Evolutionary conservation across 2,113 vertebrate species (phyloP).

Genomic region (Onychostoma macrolepis): DNA sequence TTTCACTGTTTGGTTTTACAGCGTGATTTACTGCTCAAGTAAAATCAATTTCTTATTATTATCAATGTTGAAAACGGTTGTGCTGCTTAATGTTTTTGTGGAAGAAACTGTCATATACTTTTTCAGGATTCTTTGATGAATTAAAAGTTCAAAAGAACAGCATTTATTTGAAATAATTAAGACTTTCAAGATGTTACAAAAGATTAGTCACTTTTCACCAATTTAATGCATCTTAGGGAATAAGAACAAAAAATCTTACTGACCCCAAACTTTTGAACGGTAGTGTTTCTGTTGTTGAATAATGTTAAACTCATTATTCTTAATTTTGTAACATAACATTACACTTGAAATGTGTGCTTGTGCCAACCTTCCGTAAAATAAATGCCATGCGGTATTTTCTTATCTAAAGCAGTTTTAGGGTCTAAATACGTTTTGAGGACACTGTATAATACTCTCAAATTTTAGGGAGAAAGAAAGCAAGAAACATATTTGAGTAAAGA

Average conservation of each 20-base stretch:
- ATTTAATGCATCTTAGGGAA: no score
- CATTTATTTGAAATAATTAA: no score
- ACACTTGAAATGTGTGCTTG: neutral
- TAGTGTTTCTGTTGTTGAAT: neutral
- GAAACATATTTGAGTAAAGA: neutral
- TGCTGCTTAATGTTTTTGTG: no score
- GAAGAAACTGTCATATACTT: no score
- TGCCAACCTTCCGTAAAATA: neutral
- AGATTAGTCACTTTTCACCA: no score
- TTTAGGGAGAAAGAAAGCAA: neutral
- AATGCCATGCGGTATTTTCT: neutral
- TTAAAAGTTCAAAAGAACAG: no score
- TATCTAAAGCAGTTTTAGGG: neutral
- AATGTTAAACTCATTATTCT: neutral
- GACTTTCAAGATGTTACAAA: no score
- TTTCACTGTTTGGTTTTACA: no score
- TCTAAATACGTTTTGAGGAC: neutral
- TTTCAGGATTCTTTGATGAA: no score
- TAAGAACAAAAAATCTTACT: neutral
- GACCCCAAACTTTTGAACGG: neutral
- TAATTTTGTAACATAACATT: neutral
- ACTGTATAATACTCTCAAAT: neutral
- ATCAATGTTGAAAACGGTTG: no score
- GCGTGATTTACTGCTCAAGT: no score
- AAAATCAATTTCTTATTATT: no score